A percentile compares a stretch with the other conserved stretches of the same genome.
phyloP scores from a whole-genome alignment of 2,113 vertebrate species.

The Toxotes chatareus region DNA sequence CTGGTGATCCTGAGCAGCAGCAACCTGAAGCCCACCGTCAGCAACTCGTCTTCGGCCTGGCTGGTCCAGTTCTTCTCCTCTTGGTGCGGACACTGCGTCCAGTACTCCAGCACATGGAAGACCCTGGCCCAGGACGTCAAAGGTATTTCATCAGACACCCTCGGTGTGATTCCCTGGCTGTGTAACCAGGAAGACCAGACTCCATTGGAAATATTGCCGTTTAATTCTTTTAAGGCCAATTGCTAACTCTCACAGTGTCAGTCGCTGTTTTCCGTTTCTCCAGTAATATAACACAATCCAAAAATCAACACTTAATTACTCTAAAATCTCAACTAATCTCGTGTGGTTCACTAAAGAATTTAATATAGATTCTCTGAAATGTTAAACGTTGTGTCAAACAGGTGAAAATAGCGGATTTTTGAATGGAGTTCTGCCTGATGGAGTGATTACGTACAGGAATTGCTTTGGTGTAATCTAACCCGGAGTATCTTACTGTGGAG shows the following conservation, averaged over 20 bases:
- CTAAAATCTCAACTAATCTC: background rate
- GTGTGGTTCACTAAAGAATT: too few species aligned
- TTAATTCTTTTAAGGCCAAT: background rate
- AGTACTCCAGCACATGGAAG: slow-evolving; percentile 94
- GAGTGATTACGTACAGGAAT: background rate
- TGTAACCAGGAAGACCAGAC: background rate
- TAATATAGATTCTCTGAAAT: background rate
- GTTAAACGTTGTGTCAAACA: background rate
- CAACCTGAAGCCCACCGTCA: slow-evolving; percentile 81
- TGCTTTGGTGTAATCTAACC: background rate
- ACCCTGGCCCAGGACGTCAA: slow-evolving; percentile 90
- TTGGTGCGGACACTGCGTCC: slow-evolving; percentile 95
- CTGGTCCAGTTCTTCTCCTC: slow-evolving; percentile 96
- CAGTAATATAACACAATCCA: rapidly evolving
- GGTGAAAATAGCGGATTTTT: slow-evolving; percentile 8
- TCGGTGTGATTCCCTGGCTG: background rate
- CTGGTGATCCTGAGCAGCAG: slow-evolving; percentile 87
- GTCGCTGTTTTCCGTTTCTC: rapidly evolving
- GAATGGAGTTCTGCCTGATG: background rate
- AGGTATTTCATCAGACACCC: slow-evolving; percentile 78
- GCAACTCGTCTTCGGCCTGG: slow-evolving; percentile 92
- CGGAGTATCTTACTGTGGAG: too few species aligned
- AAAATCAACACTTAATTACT: background rate
- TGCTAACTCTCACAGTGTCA: background rate
- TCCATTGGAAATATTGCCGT: rapidly evolving